Evolutionary conservation across 2,888 invertebrate species (phyloP), one percentile per base, ranked within the genome.

Genomic region (Neuroscelio doddi): DNA sequence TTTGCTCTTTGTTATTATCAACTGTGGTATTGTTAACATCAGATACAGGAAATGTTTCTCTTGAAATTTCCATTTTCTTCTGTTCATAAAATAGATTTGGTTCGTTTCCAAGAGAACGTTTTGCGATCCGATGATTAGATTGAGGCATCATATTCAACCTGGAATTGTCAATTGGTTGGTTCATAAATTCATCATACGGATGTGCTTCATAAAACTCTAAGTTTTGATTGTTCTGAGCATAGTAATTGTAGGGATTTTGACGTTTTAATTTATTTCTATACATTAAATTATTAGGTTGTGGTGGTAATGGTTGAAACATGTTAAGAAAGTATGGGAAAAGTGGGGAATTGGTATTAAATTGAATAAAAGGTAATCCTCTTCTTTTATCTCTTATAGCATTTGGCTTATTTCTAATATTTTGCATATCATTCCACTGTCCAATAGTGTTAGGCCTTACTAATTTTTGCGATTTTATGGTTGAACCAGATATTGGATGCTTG

Each of bases 1-100:
- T 42, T 47, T 55, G 74, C 5, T 59, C 51, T 1, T 71, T 50
- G 14, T 39, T 32, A 41, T 50, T 56, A 9, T 44, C n/a, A 16
- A 27, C 24, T 10, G 15, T 38, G 1, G 38, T 9, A 17, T 17
- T 16, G 17, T 7, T 16, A 30, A 3, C 3, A 30, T 2, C 8
- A 3, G 21, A 21, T 3, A 30, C 10, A 10, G 30, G 30, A 30
- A 9, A n/a, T 4, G 10, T 8, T 16, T 42, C 26, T 16, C 27
- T 32, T n/a, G n/a, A n/a, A n/a, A n/a, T n/a, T n/a, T n/a, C n/a
- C n/a, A n/a, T n/a, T n/a, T n/a, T n/a, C n/a, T n/a, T n/a, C n/a
- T n/a, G n/a, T 50, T 55, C 50, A 3, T 47, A 8, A 26, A 26
- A 26, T 26, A 26, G 5, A 8, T 26, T 26, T 26, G 26, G 8